Percentiles rank a stretch among this genome's conserved stretches.
Evolutionary conservation across 2,888 invertebrate genomes (phyloP).

Genomic region (Polia nebulosa): DNA sequence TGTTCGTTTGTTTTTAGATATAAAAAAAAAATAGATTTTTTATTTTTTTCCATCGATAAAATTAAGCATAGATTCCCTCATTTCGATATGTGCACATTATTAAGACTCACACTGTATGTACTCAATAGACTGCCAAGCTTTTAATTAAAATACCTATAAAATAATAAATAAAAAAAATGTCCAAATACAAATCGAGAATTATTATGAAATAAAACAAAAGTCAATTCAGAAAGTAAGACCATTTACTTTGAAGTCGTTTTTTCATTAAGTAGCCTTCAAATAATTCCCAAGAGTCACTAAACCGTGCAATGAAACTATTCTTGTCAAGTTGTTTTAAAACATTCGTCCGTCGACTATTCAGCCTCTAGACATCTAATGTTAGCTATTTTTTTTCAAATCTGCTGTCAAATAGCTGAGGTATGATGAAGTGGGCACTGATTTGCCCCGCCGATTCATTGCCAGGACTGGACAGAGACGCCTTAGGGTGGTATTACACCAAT

Average conservation of each 20-base stretch:
- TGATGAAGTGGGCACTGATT: neutral
- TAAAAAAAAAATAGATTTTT: no score
- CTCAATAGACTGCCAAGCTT: no score
- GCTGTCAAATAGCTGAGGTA: neutral
- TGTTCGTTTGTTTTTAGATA: no score
- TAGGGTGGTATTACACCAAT: no score
- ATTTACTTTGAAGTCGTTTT: neutral
- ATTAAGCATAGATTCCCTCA: no score
- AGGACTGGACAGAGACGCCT: neutral
- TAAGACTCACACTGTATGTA: no score
- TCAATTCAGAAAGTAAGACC: neutral
- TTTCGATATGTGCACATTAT: no score
- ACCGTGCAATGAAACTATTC: conserved; percentile 23
- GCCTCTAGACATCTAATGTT: neutral
- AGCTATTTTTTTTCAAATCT: neutral
- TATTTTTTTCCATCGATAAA: no score
- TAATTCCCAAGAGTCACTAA: neutral
- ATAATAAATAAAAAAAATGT: neutral
- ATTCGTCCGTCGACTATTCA: neutral
- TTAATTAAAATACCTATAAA: neutral
- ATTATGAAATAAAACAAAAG: neutral
- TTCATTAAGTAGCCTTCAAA: neutral
- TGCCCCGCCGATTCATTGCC: neutral
- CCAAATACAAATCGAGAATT: neutral
- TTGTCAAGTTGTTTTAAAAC: neutral